phyloP scores from a whole-genome alignment of 2,888 invertebrate species.

The Sinohyriopsis cumingii region DNA sequence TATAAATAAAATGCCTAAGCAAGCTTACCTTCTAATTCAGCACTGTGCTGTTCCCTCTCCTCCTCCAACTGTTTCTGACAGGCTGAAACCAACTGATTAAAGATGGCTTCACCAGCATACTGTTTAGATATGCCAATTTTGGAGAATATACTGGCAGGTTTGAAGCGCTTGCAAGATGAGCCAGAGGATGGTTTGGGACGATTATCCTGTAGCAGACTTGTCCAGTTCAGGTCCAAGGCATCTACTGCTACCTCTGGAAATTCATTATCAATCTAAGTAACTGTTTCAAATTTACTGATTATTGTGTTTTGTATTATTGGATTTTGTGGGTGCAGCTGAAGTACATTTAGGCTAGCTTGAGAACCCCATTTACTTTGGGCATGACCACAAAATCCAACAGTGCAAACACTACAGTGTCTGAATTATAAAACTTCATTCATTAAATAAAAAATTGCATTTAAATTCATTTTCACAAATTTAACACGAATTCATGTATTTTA shows the following conservation, averaged over 20 bases:
- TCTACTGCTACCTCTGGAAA: constrained; percentile 81
- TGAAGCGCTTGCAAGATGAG: constrained; percentile 85
- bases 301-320: not conserved
- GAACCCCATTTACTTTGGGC: no score
- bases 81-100: constrained; percentile 67
- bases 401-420: no score
- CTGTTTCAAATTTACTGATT: not conserved
- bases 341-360: no score
- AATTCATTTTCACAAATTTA: no score
- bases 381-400: no score
- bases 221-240: constrained; percentile 97
- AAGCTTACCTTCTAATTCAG: no score
- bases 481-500: no score
- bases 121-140: constrained; percentile 86
- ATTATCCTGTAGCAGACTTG: constrained; percentile 78
- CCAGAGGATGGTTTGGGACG: constrained; percentile 68
- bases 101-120: constrained; percentile 82
- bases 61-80: constrained; percentile 59
- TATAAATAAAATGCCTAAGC: no score
- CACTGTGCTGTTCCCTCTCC: constrained; percentile 12
- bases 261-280: constrained; percentile 14
- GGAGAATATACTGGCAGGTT: constrained; percentile 84
- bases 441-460: no score
- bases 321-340: no score
- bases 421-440: no score